phyloP scores from a whole-genome alignment of 2,888 invertebrate genomes.

The Zygaena filipendulae region DNA sequence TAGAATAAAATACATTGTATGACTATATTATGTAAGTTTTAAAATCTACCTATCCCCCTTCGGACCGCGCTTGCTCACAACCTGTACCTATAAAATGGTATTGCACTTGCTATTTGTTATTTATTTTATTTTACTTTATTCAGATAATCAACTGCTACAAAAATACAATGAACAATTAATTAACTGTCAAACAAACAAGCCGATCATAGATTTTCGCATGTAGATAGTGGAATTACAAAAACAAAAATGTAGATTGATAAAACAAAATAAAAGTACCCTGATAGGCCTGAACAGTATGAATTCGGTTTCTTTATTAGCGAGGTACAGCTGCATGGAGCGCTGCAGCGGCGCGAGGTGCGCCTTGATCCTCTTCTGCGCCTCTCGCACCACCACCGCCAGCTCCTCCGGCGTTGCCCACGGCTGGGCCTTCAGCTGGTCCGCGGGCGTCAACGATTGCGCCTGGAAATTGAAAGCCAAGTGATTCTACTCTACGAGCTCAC shows the following conservation, averaged over 20 bases:
- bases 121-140: no score
- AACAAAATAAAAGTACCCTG: no score
- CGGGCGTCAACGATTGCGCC: conserved; percentile 36
- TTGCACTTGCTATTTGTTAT: no score
- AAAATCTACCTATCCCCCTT: background rate
- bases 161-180: no score
- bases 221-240: no score
- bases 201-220: no score
- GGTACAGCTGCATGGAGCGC: conserved; percentile 92
- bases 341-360: conserved; percentile 83
- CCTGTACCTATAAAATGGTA: no score
- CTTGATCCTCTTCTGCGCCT: conserved; percentile 83
- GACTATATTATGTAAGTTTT: conserved; percentile 5
- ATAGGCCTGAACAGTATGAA: conserved; percentile 96
- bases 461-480: conserved; percentile 21
- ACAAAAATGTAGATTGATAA: no score
- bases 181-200: no score
- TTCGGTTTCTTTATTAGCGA: conserved; percentile 97
- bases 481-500: no score
- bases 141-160: no score
- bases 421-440: conserved; percentile 37
- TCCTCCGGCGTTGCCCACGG: conserved; percentile 75
- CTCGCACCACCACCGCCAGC: conserved; percentile 77
- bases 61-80: no score
- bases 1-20: conserved; percentile 11